These are phyloP conservation scores for Pocillopora damicornis DNA, from an alignment of 64 coral and sea anemone species.

Conservation along the genomic window DNA sequence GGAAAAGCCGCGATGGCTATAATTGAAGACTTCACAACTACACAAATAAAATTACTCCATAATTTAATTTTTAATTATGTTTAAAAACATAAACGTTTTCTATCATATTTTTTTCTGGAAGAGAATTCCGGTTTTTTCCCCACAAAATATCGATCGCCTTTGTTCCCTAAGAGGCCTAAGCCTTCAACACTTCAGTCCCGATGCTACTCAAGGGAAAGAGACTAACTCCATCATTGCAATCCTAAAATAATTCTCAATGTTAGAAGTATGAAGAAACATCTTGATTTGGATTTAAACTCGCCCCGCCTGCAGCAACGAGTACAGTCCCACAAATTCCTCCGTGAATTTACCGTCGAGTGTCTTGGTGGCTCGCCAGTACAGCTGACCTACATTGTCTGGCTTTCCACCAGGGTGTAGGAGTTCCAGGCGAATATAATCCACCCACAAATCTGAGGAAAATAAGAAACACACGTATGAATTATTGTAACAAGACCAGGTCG, in stretches of 20 bases:
- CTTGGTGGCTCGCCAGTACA: slow-evolving; percentile 91
- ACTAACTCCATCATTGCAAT: no score
- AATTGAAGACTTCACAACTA: no score
- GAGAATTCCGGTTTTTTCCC: no score
- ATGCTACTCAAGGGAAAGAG: no score
- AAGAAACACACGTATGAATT: not conserved
- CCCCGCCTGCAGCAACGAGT: slow-evolving; percentile 72
- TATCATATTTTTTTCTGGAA: no score
- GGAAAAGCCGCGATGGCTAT: no score
- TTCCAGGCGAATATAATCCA: slow-evolving; percentile 85
- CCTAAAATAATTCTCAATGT: not conserved
- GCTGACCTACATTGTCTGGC: slow-evolving; percentile 42
- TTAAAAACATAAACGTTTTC: no score
- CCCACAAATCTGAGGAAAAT: slow-evolving; percentile 67
- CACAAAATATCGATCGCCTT: no score
- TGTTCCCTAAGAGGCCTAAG: no score
- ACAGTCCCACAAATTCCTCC: slow-evolving; percentile 63
- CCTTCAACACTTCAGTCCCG: no score
- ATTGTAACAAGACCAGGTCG: not conserved
- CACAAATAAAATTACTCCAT: no score
- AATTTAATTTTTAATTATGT: no score
- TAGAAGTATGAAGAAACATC: not conserved
- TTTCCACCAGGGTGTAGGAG: slow-evolving; percentile 37
- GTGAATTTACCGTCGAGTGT: slow-evolving; percentile 37
- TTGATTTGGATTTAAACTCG: not conserved